Evolutionary conservation across 2,113 vertebrate genomes (phyloP).

Genomic region (Malaclemys terrapin): DNA sequence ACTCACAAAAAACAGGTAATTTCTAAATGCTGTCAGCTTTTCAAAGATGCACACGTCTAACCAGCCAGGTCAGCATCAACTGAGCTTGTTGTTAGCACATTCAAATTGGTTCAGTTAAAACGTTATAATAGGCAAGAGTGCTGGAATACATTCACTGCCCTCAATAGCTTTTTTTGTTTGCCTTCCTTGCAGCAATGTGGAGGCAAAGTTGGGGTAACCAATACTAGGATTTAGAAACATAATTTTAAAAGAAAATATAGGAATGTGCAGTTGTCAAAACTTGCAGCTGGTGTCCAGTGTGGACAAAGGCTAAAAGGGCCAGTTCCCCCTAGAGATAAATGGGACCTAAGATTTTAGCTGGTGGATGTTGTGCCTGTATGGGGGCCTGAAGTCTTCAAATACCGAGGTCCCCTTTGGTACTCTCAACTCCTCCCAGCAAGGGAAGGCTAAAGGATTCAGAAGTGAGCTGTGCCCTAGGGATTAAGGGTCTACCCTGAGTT

Average conservation of each 20-base stretch:
- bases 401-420: not conserved
- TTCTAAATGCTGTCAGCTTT: not conserved
- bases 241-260: not conserved
- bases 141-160: not conserved
- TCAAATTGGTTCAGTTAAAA: not conserved
- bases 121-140: not conserved
- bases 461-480: not conserved
- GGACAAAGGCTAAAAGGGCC: not conserved
- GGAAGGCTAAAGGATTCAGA: not conserved
- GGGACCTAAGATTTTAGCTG: not conserved
- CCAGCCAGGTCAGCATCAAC: not conserved
- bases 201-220: not conserved
- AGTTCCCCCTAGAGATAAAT: not conserved
- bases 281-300: not conserved
- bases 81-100: not conserved
- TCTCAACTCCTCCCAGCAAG: not conserved
- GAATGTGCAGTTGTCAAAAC: not conserved
- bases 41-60: not conserved
- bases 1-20: not conserved
- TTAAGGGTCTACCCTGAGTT: not conserved
- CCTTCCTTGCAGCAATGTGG: not conserved
- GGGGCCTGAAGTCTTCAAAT: not conserved
- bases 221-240: not conserved
- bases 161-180: not conserved
- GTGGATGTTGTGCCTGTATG: not conserved